Evolutionary conservation across 1,140 invertebrate species (phyloP), one percentile per base, ranked within the genome.

Genomic region (Trichoplusia ni): DNA sequence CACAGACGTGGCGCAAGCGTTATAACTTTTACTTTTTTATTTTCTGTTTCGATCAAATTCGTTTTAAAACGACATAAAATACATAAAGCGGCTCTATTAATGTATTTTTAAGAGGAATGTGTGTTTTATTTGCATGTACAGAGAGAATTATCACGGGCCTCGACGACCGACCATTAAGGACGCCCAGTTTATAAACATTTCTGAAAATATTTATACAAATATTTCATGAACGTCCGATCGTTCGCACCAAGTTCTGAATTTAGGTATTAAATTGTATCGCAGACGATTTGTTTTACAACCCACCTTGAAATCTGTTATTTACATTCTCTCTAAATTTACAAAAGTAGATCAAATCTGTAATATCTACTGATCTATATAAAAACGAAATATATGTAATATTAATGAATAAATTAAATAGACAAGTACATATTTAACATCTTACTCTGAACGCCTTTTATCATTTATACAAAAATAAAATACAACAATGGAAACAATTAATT

Each of bases 141-240:
- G n/a, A 14, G 29, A 19, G n/a, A 46, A 46, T 46, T 60, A 60
- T 46, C 27, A 37, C 35, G 49, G 64, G 63, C 51, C 44, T 40
- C 59, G 61, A 35, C 18, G 54, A 65, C 31, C 56, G 23, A 14
- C 44, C 54, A 60, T 63, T 49, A 56, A 67, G 56, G 51, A 47
- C 49, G 62, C 47, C 19, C 25, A 56, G 77, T 81, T 81, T 81
- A 75, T 77, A 80, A 79, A 76, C 75, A 75, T 69, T 19, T 47
- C 67, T 71, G 66, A 75, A 84, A 81, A 81, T 77, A 79, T 83
- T 78, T 78, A 63, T 56, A 56, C 14, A 46, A 38, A 27, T 38
- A 42, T 61, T 37, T 56, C 8, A 21, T 29, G 23, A 40, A 58
- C 38, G 13, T 29, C 14, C 23, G 7, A 44, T 40, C 33, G 44